Evolutionary conservation across 1,140 invertebrate species (phyloP).

Genomic region (Pseudachorutes palmiensis): DNA sequence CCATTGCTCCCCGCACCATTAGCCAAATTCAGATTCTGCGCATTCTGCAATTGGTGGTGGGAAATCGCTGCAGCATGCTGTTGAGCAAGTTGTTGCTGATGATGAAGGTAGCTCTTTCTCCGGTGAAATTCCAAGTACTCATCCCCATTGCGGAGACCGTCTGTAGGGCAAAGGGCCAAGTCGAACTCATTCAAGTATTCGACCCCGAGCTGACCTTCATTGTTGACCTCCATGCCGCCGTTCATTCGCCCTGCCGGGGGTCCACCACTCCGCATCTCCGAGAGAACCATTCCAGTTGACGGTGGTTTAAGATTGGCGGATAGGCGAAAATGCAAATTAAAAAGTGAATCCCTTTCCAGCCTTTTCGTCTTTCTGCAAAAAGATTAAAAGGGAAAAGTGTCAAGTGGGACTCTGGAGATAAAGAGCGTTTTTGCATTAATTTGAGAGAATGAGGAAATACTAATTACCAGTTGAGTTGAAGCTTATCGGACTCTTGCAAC

Average conservation of each 20-base stretch:
- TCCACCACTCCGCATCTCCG: too few relatives aligned
- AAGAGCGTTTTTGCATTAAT: too few relatives aligned
- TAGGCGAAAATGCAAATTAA: too few relatives aligned
- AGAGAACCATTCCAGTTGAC: too few relatives aligned
- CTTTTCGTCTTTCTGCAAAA: too few relatives aligned
- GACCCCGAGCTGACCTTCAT: background rate
- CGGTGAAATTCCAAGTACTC: conserved; percentile 10
- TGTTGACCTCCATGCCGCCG: background rate
- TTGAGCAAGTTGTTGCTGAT: conserved; percentile 14
- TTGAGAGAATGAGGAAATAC: too few relatives aligned
- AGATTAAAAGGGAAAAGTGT: too few relatives aligned
- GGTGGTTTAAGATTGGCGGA: too few relatives aligned
- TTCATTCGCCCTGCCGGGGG: background rate
- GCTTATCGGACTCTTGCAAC: too few relatives aligned
- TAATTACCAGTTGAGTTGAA: too few relatives aligned
- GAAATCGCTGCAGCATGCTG: conserved; percentile 22
- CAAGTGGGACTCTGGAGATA: too few relatives aligned
- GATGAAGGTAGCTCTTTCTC: background rate
- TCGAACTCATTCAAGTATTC: conserved; percentile 17
- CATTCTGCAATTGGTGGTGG: conserved; percentile 24
- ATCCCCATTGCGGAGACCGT: background rate
- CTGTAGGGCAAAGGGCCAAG: conserved; percentile 11
- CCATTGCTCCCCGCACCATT: background rate
- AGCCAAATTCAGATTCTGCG: conserved; percentile 12
- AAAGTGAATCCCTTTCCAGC: too few relatives aligned